Evolutionary conservation across 2,888 invertebrate species (phyloP).

Genomic region (Rugalucina vietnamica): DNA sequence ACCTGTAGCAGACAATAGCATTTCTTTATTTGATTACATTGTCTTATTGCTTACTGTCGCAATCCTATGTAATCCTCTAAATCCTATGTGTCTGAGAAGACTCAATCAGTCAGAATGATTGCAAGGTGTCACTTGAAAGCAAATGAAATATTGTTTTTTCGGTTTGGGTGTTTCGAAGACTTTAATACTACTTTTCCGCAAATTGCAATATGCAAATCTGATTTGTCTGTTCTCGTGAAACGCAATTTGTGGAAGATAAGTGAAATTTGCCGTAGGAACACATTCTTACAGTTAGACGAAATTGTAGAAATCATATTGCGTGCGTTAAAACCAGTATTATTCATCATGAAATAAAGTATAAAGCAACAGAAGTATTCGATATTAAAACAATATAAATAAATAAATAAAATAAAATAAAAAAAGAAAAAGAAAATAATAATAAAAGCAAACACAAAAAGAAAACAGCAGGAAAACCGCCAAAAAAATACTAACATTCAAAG

Average conservation of each 20-base stretch:
- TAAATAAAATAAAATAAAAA: too few species aligned
- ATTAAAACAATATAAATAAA: too few species aligned
- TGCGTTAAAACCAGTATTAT: too few species aligned
- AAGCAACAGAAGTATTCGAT: too few species aligned
- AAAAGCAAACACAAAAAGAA: too few species aligned
- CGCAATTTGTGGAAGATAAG: background rate
- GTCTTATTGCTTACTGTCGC: background rate
- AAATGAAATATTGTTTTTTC: background rate
- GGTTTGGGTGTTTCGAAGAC: background rate
- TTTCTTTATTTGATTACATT: background rate
- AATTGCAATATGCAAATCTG: constrained; percentile 7
- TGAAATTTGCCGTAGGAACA: background rate
- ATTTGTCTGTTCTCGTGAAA: background rate
- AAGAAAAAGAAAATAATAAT: too few species aligned
- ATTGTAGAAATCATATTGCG: too few species aligned
- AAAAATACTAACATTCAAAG: too few species aligned
- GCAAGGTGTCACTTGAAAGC: background rate
- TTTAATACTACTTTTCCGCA: background rate
- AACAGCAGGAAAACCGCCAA: too few species aligned
- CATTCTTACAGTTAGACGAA: too few species aligned
- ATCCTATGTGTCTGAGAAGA: background rate
- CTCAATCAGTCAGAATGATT: background rate
- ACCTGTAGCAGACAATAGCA: too few species aligned
- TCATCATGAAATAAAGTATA: too few species aligned
- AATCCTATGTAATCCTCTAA: background rate